Evolutionary conservation across 2,113 vertebrate genomes (phyloP).

Genomic region (Atherinomorus stipes): DNA sequence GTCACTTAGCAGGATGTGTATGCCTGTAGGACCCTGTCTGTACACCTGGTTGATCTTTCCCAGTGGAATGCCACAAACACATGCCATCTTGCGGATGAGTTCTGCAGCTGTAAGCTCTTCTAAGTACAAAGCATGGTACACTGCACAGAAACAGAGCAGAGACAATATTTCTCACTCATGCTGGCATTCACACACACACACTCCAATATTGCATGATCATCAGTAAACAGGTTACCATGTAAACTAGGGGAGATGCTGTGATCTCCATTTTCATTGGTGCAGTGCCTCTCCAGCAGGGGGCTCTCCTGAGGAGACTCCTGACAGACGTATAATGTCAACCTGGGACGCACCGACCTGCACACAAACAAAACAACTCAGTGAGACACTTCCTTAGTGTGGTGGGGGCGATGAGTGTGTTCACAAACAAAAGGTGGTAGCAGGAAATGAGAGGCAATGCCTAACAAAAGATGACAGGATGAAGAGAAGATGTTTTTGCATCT

Average conservation of each 20-base stretch:
- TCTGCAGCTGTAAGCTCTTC: constrained; percentile 94
- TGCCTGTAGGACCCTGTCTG: constrained; percentile 94
- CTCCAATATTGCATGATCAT: neutral
- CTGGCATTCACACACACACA: constrained; percentile 16
- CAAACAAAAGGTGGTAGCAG: too few species aligned
- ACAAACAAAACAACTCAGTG: constrained; percentile 6
- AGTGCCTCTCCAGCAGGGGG: constrained; percentile 84
- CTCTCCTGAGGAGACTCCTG: constrained; percentile 83
- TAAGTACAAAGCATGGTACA: constrained; percentile 95
- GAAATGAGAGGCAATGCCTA: too few species aligned
- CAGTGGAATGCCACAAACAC: constrained; percentile 90
- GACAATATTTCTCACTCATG: neutral
- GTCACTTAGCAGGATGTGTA: constrained; percentile 93
- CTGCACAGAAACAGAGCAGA: constrained; percentile 64
- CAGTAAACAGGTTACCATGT: constrained; percentile 66
- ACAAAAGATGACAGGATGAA: too few species aligned
- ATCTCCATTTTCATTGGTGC: constrained; percentile 81
- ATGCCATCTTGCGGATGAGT: constrained; percentile 91
- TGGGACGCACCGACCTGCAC: constrained; percentile 90
- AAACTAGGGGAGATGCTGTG: constrained; percentile 84
- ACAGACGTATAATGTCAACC: constrained; percentile 91
- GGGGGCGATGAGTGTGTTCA: too few species aligned
- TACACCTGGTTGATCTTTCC: constrained; percentile 94
- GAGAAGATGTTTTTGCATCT: neutral
- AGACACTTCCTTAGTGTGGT: neutral